A percentile compares a stretch with the other conserved stretches of the same genome.
These are phyloP conservation scores for Pecten maximus DNA, from an alignment of 2,888 invertebrate species.

Conservation along the genomic window DNA sequence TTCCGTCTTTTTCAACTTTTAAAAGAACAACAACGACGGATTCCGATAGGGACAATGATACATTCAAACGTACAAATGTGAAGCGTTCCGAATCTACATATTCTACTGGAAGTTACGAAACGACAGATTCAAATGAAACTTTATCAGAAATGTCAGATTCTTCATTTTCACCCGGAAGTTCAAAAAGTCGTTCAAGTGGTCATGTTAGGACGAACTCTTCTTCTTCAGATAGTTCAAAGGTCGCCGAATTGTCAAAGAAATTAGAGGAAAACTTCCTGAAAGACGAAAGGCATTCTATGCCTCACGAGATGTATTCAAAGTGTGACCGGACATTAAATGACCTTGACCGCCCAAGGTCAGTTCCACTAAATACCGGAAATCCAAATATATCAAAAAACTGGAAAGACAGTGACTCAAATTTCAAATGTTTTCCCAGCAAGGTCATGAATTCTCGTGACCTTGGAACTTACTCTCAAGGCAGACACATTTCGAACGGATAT, in stretches of 20 bases:
- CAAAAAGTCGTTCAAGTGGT: slow-evolving; percentile 39
- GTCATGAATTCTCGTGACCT: slow-evolving; percentile 46
- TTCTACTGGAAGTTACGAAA: slow-evolving; percentile 54
- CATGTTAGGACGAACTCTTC: slow-evolving; percentile 43
- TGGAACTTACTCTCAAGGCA: slow-evolving; percentile 22
- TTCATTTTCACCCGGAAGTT: slow-evolving; percentile 14
- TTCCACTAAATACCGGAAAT: slow-evolving; percentile 43
- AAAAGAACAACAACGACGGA: slow-evolving; percentile 42
- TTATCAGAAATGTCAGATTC: slow-evolving; percentile 46
- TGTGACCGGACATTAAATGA: slow-evolving; percentile 38
- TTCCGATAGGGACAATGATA: slow-evolving; percentile 46
- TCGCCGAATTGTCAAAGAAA: slow-evolving; percentile 49
- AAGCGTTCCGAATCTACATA: slow-evolving; percentile 53
- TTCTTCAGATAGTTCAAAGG: slow-evolving; percentile 37
- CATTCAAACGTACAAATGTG: slow-evolving; percentile 47
- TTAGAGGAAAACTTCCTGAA: slow-evolving; percentile 49
- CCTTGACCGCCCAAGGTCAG: slow-evolving; percentile 44
- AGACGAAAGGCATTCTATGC: slow-evolving; percentile 53
- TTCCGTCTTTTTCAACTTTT: slow-evolving; percentile 41
- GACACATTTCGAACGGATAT: slow-evolving; percentile 22
- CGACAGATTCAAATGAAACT: slow-evolving; percentile 52
- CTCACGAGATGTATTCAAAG: slow-evolving; percentile 50
- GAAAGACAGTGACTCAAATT: slow-evolving; percentile 37
- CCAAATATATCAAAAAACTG: not conserved
- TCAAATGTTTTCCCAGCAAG: slow-evolving; percentile 45